Evolutionary conservation across 2,113 vertebrate species (phyloP).

Genomic region (Gobius niger): DNA sequence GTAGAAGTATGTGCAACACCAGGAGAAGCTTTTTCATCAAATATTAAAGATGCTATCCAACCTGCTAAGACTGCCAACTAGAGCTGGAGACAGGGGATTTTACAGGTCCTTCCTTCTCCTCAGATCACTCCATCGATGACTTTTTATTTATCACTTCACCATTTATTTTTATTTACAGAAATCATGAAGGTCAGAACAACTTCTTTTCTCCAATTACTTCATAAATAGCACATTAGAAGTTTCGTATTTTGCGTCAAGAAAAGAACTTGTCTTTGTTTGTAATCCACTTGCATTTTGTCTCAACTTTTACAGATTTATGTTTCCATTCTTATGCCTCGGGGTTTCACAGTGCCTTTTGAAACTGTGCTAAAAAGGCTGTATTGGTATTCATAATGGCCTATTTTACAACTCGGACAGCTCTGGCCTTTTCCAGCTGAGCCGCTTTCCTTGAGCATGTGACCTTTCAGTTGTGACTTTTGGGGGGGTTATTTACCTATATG

Average conservation of each 20-base stretch:
- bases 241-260: no score
- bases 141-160: no score
- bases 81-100: slow-evolving; percentile 29
- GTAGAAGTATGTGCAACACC: slow-evolving; percentile 66
- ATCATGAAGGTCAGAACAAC: slow-evolving; percentile 12
- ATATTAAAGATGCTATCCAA: slow-evolving; percentile 80
- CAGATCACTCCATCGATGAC: slow-evolving; percentile 8
- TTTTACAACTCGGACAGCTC: slow-evolving; percentile 34
- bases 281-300: not conserved
- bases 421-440: slow-evolving; percentile 53
- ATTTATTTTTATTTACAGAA: no score
- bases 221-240: no score
- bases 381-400: slow-evolving; percentile 19
- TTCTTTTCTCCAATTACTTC: not conserved
- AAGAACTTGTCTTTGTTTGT: not conserved
- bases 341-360: slow-evolving; percentile 1
- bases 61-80: slow-evolving; percentile 57
- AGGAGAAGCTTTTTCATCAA: slow-evolving; percentile 72
- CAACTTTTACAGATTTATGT: not conserved
- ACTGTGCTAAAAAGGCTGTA: slow-evolving; percentile 5
- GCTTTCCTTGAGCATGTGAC: slow-evolving; percentile 40
- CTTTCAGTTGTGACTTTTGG: slow-evolving; percentile 55
- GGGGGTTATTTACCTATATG: slow-evolving; percentile 49
- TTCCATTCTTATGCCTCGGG: not conserved
- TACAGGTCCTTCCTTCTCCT: slow-evolving; percentile 24